Evolutionary conservation across 2,888 invertebrate genomes (phyloP).

Genomic region (Lingula anatina): DNA sequence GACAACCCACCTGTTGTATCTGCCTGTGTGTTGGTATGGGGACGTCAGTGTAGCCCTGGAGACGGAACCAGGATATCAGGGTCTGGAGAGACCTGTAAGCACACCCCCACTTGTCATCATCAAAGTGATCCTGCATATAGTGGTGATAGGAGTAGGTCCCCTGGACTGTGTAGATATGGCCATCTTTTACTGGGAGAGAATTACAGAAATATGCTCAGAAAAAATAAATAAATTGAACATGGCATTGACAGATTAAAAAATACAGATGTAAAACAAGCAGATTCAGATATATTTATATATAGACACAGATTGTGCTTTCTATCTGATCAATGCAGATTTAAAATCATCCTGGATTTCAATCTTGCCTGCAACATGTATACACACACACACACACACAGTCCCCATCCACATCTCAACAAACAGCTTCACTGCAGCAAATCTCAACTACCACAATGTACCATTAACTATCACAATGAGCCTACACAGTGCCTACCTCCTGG

Average conservation of each 20-base stretch:
- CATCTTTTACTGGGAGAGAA: conserved; percentile 16
- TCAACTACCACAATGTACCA: too few relatives aligned
- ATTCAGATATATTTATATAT: background rate
- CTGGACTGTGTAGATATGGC: conserved; percentile 57
- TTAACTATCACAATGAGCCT: background rate
- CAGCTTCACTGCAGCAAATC: too few relatives aligned
- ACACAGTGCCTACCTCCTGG: conserved; percentile 40
- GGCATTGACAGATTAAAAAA: too few relatives aligned
- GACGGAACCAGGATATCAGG: conserved; percentile 86
- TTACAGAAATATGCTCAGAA: background rate
- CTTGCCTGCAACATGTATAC: too few relatives aligned
- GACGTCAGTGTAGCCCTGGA: conserved; percentile 56
- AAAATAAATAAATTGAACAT: too few relatives aligned
- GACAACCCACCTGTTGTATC: conserved; percentile 67
- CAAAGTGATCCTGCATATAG: conserved; percentile 81
- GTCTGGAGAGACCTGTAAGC: conserved; percentile 97
- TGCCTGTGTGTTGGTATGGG: conserved; percentile 67
- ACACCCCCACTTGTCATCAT: conserved; percentile 99
- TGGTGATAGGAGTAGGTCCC: conserved; percentile 93
- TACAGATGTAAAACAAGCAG: too few relatives aligned
- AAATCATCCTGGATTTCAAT: conserved; percentile 1
- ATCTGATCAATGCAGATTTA: background rate
- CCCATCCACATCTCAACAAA: too few relatives aligned
- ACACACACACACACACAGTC: too few relatives aligned
- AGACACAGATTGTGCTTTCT: background rate